phyloP scores from a whole-genome alignment of 2,113 vertebrate species.

The Gnathochromis pfefferi region DNA sequence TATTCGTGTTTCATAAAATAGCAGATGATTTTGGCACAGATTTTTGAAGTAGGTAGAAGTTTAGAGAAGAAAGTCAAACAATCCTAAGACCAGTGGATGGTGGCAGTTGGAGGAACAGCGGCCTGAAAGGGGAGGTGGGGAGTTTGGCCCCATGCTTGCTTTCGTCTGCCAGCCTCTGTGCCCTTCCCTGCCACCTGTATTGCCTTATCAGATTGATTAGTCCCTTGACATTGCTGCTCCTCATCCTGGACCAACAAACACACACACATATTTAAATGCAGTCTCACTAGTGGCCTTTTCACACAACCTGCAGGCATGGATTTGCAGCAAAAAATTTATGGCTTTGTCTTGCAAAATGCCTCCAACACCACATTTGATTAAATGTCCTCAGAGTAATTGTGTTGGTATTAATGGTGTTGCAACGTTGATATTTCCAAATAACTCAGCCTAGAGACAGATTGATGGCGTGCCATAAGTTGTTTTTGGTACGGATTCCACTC shows the following conservation, averaged over 20 bases:
- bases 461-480: slow-evolving; percentile 5
- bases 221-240: not conserved
- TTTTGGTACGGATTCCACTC: slow-evolving; percentile 23
- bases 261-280: not conserved
- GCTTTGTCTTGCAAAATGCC: slow-evolving; percentile 27
- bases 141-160: not conserved
- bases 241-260: not conserved
- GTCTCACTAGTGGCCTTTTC: not conserved
- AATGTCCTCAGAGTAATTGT: slow-evolving; percentile 19
- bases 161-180: not conserved
- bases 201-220: slow-evolving; percentile 14
- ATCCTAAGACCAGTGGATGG: not conserved
- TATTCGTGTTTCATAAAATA: not conserved
- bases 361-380: slow-evolving; percentile 26
- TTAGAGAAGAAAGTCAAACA: not conserved
- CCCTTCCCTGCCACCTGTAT: not conserved
- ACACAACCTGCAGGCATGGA: not conserved
- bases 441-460: slow-evolving; percentile 21
- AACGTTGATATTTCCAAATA: slow-evolving; percentile 34
- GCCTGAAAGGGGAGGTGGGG: not conserved
- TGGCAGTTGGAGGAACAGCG: not conserved
- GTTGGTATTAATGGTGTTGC: slow-evolving; percentile 31
- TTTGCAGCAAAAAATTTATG: slow-evolving; percentile 20
- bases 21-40: not conserved
- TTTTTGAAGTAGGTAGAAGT: not conserved